These are phyloP conservation scores for Ephestia elutella DNA, from an alignment of 1,140 invertebrate species.

Conservation along the genomic window DNA sequence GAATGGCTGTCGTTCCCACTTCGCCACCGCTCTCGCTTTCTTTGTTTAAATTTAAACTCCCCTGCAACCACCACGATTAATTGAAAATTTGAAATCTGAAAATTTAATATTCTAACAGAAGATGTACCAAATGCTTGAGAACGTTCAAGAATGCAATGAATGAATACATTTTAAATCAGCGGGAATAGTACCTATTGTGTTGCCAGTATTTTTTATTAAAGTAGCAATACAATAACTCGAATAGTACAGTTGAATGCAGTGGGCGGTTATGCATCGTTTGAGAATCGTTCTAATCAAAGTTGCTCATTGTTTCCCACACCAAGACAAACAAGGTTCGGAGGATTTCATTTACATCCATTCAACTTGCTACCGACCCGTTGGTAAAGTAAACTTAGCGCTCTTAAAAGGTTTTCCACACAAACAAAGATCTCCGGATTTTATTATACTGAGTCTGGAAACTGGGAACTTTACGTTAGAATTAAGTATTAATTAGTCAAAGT, in stretches of 20 bases:
- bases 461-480: not conserved
- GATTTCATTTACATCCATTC: slow-evolving; percentile 53
- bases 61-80: not conserved
- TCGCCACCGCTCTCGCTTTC: slow-evolving; percentile 14
- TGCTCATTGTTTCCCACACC: slow-evolving; percentile 39
- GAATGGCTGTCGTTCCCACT: slow-evolving; percentile 43
- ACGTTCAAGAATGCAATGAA: slow-evolving; percentile 3
- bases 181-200: not conserved
- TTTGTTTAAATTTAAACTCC: slow-evolving; percentile 21
- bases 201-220: not conserved
- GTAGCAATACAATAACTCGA: not conserved
- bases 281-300: slow-evolving; percentile 31
- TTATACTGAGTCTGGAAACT: not conserved
- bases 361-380: slow-evolving; percentile 22
- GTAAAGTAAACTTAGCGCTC: slow-evolving; percentile 37
- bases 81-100: not conserved
- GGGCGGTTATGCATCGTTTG: slow-evolving; percentile 17
- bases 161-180: slow-evolving; percentile 1
- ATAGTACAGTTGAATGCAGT: slow-evolving; percentile 19
- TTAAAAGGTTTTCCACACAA: slow-evolving; percentile 36
- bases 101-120: no score
- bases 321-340: slow-evolving; percentile 36
- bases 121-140: not conserved
- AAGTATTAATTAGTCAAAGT: slow-evolving; percentile 17
- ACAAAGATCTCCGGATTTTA: slow-evolving; percentile 11